Evolutionary conservation across 2,888 invertebrate genomes (phyloP), one percentile per base, ranked within the genome.

Genomic region (Dicyrtoma fusca): DNA sequence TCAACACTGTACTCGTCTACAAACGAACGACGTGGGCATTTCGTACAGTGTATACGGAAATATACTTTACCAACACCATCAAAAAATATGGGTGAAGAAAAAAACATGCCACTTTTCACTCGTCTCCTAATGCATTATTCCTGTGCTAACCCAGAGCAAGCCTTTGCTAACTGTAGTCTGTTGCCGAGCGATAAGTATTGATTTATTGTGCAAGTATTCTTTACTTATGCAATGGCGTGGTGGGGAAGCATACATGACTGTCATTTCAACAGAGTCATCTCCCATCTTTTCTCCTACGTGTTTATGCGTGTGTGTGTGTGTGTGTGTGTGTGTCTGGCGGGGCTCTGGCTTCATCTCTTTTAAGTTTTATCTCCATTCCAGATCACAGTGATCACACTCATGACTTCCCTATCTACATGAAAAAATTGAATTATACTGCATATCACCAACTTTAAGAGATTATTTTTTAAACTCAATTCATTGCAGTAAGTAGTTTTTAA

Each of bases 131-230:
- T 66, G 66, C 66, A 66, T 66, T 66, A 66, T 66, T 66, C 53
- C 63, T 45, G 21, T 45, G 25, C 63, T 21, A 47, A 23, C 23
- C 47, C 6, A 11, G 21, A 47, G 3, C 55, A 55, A 23, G 53
- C 8, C 51, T 51, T 51, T 51, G n/a, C 14, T 51, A 11, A 53
- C 11, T 53, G 21, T 55, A 21, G 65, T 66, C 74, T 76, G 76
- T 69, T 77, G 70, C 71, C 51, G 34, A 65, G 73, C 63, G 76
- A 77, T 77, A 77, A 76, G 75, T 77, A 77, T 77, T 77, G 77
- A 77, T 77, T 77, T 77, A 76, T 76, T 63, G 71, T 69, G 69
- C 61, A 64, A 71, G 53, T 34, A 53, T 66, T 68, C 49, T 47
- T 61, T 61, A 44, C 34, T 42, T 61, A 42, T 61, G n/a, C n/a